These are phyloP conservation scores for Pristionchus fissidentatus DNA, from an alignment of 2,888 invertebrate genomes.

Conservation along the genomic window DNA sequence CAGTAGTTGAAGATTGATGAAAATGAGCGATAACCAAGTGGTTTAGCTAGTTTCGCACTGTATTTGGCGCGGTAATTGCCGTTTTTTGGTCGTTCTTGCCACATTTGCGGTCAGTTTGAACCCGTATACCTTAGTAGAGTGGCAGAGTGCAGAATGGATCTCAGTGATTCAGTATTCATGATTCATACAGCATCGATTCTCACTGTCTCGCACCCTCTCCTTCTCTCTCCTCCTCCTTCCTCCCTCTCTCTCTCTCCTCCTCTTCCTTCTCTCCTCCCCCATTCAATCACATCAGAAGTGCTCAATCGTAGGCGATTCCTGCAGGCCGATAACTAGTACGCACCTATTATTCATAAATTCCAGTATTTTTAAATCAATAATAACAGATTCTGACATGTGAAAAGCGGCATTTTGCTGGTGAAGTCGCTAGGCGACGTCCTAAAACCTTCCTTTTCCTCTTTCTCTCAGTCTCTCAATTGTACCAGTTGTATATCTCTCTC, in stretches of 20 bases:
- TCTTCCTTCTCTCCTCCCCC: background rate
- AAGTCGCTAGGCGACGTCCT: background rate
- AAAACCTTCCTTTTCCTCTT: background rate
- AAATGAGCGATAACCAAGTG: background rate
- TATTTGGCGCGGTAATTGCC: too few species aligned
- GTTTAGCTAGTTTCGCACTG: background rate
- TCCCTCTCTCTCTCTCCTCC: conserved; percentile 22
- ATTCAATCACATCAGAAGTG: background rate
- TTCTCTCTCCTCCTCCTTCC: background rate
- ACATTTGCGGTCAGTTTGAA: background rate
- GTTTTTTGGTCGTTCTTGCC: background rate
- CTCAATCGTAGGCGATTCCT: too few species aligned
- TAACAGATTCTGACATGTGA: background rate
- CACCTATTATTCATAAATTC: background rate
- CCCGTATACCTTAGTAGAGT: background rate
- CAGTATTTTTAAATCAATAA: too few species aligned
- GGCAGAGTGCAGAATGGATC: background rate
- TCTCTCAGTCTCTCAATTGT: background rate
- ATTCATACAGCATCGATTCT: conserved; percentile 8
- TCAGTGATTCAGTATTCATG: conserved; percentile 13
- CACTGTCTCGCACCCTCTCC: background rate
- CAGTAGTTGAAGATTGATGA: conserved; percentile 34
- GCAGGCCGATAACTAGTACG: conserved; percentile 10
- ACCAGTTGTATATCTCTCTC: conserved; percentile 1
- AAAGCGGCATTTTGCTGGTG: too few species aligned